phyloP scores from a whole-genome alignment of 2,797 vertebrate species.

The Diplodus sargus region DNA sequence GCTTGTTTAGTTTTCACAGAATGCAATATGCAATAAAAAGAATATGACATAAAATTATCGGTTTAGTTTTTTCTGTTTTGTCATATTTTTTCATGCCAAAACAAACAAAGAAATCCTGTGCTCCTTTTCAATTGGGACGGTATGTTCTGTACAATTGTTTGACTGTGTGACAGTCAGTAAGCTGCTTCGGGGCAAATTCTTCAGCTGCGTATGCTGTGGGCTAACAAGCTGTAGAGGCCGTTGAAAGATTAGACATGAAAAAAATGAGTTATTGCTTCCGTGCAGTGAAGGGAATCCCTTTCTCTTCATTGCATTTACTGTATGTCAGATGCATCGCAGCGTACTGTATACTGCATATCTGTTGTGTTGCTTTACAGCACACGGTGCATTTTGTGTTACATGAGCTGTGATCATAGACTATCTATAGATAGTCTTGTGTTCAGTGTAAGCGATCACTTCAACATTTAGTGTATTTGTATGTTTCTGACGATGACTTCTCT shows the following conservation, averaged over 20 bases:
- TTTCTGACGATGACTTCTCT: slow-evolving; percentile 25
- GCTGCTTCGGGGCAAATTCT: slow-evolving; percentile 4
- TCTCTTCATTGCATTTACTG: background rate
- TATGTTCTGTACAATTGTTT: background rate
- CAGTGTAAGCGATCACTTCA: slow-evolving; percentile 8
- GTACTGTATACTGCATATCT: background rate
- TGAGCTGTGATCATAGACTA: slow-evolving; percentile 4
- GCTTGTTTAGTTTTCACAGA: slow-evolving; percentile 1
- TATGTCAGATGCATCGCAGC: background rate
- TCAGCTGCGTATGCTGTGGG: background rate
- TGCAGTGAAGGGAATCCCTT: background rate
- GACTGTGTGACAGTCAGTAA: background rate
- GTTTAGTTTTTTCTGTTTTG: background rate
- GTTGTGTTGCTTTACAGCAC: slow-evolving; percentile 4
- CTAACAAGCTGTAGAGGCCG: background rate
- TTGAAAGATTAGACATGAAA: background rate
- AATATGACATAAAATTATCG: background rate
- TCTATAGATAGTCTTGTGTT: slow-evolving; percentile 6
- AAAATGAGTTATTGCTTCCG: slow-evolving; percentile 24
- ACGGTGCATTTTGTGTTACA: background rate
- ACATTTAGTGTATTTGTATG: slow-evolving; percentile 11
- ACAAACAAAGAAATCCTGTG: background rate
- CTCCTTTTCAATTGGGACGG: background rate
- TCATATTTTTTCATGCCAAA: background rate
- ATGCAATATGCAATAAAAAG: background rate